phyloP scores from a whole-genome alignment of 1,140 invertebrate species.

The Cherax quadricarinatus region DNA sequence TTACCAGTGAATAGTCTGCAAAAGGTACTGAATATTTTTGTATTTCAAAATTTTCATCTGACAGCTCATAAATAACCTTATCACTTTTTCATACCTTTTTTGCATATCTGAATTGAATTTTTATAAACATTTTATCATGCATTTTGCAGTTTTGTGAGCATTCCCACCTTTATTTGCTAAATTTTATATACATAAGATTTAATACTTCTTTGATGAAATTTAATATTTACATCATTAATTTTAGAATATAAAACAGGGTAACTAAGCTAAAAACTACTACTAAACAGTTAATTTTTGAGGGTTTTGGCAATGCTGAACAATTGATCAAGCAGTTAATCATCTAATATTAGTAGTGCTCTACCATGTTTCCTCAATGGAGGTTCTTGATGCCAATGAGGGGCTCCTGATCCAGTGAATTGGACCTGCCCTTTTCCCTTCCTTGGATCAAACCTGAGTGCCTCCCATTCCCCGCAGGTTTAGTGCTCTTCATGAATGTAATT shows the following conservation, averaged over 20 bases:
- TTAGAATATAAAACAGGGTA: background rate
- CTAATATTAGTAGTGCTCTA: background rate
- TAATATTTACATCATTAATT: background rate
- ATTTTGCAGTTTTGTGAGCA: background rate
- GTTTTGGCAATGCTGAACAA: too few species aligned
- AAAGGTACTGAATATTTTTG: constrained; percentile 13
- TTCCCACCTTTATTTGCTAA: background rate
- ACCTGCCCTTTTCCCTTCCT: too few species aligned
- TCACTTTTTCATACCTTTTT: background rate
- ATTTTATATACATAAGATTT: background rate
- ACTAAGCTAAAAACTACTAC: background rate
- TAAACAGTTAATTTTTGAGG: too few species aligned
- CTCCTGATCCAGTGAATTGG: too few species aligned
- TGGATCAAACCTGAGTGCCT: too few species aligned
- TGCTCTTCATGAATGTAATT: background rate
- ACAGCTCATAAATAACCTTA: background rate
- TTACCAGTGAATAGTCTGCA: constrained; percentile 27
- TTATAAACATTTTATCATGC: background rate
- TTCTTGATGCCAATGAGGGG: too few species aligned
- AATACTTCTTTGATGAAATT: background rate
- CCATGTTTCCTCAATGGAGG: too few species aligned
- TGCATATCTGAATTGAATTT: background rate
- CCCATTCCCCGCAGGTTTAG: background rate
- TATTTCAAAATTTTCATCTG: background rate
- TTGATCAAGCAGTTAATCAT: too few species aligned